Evolutionary conservation across 2,888 invertebrate genomes (phyloP).

Genomic region (Conus canariensis): DNA sequence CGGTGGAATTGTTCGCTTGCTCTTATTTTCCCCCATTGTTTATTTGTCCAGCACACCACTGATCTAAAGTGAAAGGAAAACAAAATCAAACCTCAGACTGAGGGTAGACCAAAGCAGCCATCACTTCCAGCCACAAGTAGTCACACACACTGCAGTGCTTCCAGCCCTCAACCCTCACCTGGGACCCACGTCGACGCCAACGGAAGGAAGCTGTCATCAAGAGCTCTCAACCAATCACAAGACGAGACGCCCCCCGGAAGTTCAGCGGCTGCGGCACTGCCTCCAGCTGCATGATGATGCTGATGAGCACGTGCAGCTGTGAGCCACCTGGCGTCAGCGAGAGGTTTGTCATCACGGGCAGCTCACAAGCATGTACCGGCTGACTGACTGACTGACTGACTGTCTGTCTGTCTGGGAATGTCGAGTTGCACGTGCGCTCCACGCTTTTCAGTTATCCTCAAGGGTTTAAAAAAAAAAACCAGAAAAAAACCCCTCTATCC

Average conservation of each 20-base stretch:
- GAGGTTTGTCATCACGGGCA: background rate
- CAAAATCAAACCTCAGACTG: too few species aligned
- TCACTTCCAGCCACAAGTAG: too few species aligned
- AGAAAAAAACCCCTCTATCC: too few species aligned
- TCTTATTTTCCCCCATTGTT: too few species aligned
- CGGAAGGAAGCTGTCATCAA: slow-evolving; percentile 18
- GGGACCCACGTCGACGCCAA: background rate
- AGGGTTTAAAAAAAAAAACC: too few species aligned
- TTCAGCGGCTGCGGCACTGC: background rate
- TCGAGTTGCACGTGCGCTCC: too few species aligned
- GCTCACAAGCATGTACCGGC: background rate
- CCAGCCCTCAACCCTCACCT: background rate
- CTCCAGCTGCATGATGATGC: background rate
- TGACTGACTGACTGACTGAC: background rate
- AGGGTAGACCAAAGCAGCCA: too few species aligned
- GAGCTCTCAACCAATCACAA: background rate
- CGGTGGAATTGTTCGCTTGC: too few species aligned
- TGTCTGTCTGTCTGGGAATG: background rate
- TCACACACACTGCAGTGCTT: background rate
- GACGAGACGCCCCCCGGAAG: background rate
- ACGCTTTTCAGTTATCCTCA: too few species aligned
- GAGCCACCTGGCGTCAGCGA: background rate
- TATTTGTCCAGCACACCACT: too few species aligned
- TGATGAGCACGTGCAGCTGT: slow-evolving; percentile 14
- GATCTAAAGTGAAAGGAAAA: too few species aligned